These are phyloP conservation scores for Rhea pennata DNA, from an alignment of 2,113 vertebrate genomes.

Conservation along the genomic window DNA sequence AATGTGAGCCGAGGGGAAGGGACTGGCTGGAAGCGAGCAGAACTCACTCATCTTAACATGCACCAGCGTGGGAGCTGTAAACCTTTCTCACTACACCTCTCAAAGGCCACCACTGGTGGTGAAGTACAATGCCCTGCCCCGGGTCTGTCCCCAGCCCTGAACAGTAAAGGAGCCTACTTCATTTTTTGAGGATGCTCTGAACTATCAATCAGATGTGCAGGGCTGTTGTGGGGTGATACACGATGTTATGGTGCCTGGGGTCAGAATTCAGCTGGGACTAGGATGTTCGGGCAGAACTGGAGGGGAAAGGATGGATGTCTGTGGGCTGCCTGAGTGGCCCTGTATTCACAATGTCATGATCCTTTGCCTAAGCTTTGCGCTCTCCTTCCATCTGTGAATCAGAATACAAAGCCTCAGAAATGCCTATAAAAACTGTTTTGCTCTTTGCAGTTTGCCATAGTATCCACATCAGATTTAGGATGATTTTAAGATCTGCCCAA, in stretches of 20 bases:
- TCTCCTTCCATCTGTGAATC: background rate
- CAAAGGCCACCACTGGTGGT: background rate
- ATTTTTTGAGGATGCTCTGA: background rate
- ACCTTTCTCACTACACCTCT: background rate
- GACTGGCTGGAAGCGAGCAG: background rate
- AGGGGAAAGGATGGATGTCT: background rate
- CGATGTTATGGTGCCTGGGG: background rate
- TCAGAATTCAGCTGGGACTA: background rate
- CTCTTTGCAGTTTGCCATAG: background rate
- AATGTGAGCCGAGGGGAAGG: background rate
- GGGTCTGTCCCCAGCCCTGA: background rate
- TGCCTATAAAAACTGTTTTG: background rate
- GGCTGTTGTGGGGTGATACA: background rate
- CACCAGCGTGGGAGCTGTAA: background rate
- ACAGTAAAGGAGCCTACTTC: background rate
- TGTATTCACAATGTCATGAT: background rate
- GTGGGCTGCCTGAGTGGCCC: background rate
- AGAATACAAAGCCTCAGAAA: background rate
- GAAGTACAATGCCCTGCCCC: background rate
- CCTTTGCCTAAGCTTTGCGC: background rate
- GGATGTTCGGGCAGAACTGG: background rate
- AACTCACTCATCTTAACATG: background rate
- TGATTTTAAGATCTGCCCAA: background rate
- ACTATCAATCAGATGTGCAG: background rate
- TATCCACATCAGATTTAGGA: accelerated